Evolutionary conservation across 35 echinoderm and acorn worm species (phyloP).

Genomic region (Lytechinus variegatus): DNA sequence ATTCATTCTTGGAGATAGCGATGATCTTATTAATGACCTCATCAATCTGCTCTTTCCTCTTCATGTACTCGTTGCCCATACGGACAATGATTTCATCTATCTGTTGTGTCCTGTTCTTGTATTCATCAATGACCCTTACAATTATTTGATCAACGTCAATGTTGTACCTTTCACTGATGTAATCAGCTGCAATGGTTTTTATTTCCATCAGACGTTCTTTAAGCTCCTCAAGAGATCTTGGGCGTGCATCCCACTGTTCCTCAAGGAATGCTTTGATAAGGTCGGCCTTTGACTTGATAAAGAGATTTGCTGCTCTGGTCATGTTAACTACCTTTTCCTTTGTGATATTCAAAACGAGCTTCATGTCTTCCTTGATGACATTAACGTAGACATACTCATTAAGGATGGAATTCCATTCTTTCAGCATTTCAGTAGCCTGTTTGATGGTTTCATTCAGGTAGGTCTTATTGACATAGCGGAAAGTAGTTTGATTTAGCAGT

Average conservation of each 20-base stretch:
- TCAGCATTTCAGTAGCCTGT: slow-evolving; percentile 39
- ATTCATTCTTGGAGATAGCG: slow-evolving; percentile 75
- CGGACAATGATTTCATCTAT: background rate
- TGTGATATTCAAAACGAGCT: slow-evolving; percentile 28
- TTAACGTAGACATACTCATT: slow-evolving; percentile 54
- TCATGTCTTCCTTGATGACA: slow-evolving; percentile 48
- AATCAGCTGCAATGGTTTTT: background rate
- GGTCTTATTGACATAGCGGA: slow-evolving; percentile 42
- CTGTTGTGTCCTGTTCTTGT: slow-evolving; percentile 58
- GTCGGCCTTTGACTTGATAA: slow-evolving; percentile 27
- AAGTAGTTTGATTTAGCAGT: slow-evolving; percentile 62
- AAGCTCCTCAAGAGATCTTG: slow-evolving; percentile 49
- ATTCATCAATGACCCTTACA: slow-evolving; percentile 28
- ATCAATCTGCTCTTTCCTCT: slow-evolving; percentile 47
- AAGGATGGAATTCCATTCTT: slow-evolving; percentile 67
- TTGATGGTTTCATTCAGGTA: slow-evolving; percentile 55
- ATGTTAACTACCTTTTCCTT: slow-evolving; percentile 51
- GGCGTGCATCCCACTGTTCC: slow-evolving; percentile 43
- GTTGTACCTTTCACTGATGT: slow-evolving; percentile 41
- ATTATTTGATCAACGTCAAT: slow-evolving; percentile 50
- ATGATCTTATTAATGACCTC: slow-evolving; percentile 59
- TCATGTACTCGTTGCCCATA: slow-evolving; percentile 48
- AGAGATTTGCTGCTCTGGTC: background rate
- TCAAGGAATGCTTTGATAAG: slow-evolving; percentile 46
- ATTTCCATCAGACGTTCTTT: slow-evolving; percentile 45